phyloP scores from a whole-genome alignment of 2,797 vertebrate genomes.

The Anabacerthia variegaticeps region DNA sequence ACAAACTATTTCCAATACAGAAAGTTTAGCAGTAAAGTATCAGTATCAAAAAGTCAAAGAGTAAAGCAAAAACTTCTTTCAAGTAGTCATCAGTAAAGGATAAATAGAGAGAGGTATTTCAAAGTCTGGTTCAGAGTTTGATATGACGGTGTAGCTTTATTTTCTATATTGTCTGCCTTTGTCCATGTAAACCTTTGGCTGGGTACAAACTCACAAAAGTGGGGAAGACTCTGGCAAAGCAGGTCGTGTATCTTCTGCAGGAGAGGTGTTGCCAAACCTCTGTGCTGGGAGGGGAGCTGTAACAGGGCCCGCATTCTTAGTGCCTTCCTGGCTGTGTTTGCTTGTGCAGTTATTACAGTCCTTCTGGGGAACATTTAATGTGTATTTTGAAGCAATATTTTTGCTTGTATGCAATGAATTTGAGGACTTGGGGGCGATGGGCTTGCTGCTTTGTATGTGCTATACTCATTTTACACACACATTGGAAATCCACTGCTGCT shows the following conservation, averaged over 20 bases:
- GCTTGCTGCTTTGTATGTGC: accelerated
- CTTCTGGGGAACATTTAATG: background rate
- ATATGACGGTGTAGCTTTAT: background rate
- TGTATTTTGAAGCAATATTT: background rate
- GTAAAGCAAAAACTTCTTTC: background rate
- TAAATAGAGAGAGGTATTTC: background rate
- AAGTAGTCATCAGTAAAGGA: background rate
- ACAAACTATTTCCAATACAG: background rate
- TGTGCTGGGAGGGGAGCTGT: background rate
- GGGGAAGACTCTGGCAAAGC: background rate
- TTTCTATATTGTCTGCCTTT: background rate
- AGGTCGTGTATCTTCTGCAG: background rate
- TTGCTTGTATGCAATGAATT: background rate
- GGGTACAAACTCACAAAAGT: background rate
- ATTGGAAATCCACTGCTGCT: background rate
- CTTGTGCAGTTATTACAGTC: accelerated
- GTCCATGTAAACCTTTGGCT: background rate
- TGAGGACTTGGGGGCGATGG: background rate
- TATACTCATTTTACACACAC: accelerated
- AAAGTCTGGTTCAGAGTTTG: background rate
- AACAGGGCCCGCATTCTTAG: background rate
- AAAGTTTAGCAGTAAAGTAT: background rate
- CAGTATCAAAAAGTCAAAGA: background rate
- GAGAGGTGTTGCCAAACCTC: background rate
- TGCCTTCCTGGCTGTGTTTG: background rate